Evolutionary conservation across 2,888 invertebrate genomes (phyloP).

Genomic region (Maniola hyperantus): DNA sequence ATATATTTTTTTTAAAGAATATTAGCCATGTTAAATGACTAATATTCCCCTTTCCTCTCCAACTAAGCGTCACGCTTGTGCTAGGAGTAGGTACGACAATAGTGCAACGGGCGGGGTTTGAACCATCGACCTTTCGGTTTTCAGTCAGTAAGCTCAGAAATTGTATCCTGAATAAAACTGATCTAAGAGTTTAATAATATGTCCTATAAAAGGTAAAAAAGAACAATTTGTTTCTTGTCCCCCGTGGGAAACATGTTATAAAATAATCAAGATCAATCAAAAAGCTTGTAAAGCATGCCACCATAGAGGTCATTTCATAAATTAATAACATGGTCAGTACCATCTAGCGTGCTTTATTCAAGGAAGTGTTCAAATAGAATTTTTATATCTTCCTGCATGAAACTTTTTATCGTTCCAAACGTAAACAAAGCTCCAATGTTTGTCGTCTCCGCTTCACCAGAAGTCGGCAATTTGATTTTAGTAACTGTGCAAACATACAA

Average conservation of each 20-base stretch:
- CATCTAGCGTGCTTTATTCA: slow-evolving; percentile 25
- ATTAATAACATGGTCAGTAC: slow-evolving; percentile 14
- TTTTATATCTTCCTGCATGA: slow-evolving; percentile 69
- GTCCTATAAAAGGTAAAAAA: neutral
- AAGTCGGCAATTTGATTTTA: slow-evolving; percentile 60
- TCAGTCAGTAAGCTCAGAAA: neutral
- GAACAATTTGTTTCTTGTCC: neutral
- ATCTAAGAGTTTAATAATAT: neutral
- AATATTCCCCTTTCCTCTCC: no score
- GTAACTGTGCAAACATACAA: slow-evolving; percentile 58
- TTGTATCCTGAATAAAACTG: neutral
- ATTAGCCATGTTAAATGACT: no score
- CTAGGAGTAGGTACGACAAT: no score
- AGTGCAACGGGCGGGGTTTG: no score
- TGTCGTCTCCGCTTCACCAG: slow-evolving; percentile 46
- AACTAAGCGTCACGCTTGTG: no score
- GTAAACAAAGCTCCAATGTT: slow-evolving; percentile 55
- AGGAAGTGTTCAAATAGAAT: slow-evolving; percentile 50
- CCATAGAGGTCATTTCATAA: slow-evolving; percentile 8
- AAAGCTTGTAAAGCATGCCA: slow-evolving; percentile 5
- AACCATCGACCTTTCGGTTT: no score
- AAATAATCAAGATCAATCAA: slow-evolving; percentile 5
- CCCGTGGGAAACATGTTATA: neutral
- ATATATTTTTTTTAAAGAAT: no score
- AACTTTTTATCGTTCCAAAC: slow-evolving; percentile 51